phyloP scores from a whole-genome alignment of 2,888 invertebrate genomes.

The Macrostomum cliftonense region DNA sequence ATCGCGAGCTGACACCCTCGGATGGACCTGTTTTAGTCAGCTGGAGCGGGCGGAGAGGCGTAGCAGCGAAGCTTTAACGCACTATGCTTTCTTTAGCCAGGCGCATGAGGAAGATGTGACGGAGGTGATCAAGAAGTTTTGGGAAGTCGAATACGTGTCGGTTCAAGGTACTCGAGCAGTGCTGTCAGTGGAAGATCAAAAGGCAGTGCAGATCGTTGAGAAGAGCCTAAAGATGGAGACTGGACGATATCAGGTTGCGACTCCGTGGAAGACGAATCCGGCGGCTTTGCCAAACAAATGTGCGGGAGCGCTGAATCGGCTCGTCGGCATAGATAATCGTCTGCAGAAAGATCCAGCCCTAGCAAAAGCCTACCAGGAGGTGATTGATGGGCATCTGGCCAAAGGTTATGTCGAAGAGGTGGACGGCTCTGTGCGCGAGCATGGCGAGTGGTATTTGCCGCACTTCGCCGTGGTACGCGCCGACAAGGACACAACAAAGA shows the following conservation, averaged over 20 bases:
- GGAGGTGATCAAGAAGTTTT: too few relatives aligned
- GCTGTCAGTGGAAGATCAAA: too few relatives aligned
- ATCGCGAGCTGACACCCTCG: constrained; percentile 11
- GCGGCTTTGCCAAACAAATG: constrained; percentile 8
- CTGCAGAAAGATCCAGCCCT: constrained; percentile 8
- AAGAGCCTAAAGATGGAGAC: constrained; percentile 1
- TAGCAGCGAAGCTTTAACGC: too few relatives aligned
- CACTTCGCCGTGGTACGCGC: constrained; percentile 6
- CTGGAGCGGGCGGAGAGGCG: neutral
- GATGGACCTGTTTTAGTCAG: constrained; percentile 15
- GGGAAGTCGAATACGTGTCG: constrained; percentile 13
- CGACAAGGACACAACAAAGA: constrained; percentile 8
- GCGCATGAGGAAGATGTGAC: too few relatives aligned
- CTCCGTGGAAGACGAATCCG: constrained; percentile 12
- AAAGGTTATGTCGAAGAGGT: constrained; percentile 7
- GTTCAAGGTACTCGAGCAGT: too few relatives aligned
- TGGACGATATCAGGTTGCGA: constrained; percentile 10
- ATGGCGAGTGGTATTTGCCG: neutral
- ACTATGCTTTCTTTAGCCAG: too few relatives aligned
- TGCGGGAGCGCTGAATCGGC: constrained; percentile 6
- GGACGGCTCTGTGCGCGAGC: neutral
- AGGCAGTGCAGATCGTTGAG: constrained; percentile 1
- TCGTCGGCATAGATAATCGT: constrained; percentile 10
- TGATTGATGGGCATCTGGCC: constrained; percentile 7
- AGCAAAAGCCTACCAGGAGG: constrained; percentile 4